Evolutionary conservation across 2,888 invertebrate species (phyloP), one percentile per base, ranked within the genome.

Genomic region (Himalopsyche anomala): DNA sequence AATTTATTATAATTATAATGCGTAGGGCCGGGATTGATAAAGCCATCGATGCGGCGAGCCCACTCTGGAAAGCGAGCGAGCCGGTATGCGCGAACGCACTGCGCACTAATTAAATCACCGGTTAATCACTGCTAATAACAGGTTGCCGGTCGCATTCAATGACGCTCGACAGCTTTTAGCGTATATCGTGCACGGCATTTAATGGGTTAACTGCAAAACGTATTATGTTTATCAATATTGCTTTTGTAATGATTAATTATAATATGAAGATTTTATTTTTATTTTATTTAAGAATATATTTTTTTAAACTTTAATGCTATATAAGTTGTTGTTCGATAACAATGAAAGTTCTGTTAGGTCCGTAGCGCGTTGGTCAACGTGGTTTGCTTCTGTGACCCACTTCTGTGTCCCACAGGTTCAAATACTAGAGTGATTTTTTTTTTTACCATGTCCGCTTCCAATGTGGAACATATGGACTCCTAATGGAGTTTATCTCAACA

Each of bases 81-180:
- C 38, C 9, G 42, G 80, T 80, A 38, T 19, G 38, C 36, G n/a
- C 28, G 19, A 15, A 55, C 82, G 40, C 82, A 74, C 85, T 40
- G 79, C 82, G 40, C 80, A 74, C 85, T 85, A 85, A 85, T 85
- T 85, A 85, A 85, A 85, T 85, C 85, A 85, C 79, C 54, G 79
- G 54, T 82, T 85, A 82, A 85, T 85, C 82, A 54, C 83, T 79
- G 79, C 54, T 85, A 85, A 85, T 85, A 85, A 85, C 80, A 80
- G 85, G 85, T 85, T 85, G 79, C 40, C 79, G 28, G 40, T 62
- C 80, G 80, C 40, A 80, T 38, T 38, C 40, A 80, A 80, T 80
- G 40, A 42, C 38, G 80, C 80, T 42, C 40, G 80, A 38, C 80
- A 42, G 80, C 42, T 38, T 80, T 42, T 38, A 42, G 40, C 80